Percentiles rank a stretch among this genome's conserved stretches.
phyloP scores from a whole-genome alignment of 2,113 vertebrate genomes.

The Panthera uncia region DNA sequence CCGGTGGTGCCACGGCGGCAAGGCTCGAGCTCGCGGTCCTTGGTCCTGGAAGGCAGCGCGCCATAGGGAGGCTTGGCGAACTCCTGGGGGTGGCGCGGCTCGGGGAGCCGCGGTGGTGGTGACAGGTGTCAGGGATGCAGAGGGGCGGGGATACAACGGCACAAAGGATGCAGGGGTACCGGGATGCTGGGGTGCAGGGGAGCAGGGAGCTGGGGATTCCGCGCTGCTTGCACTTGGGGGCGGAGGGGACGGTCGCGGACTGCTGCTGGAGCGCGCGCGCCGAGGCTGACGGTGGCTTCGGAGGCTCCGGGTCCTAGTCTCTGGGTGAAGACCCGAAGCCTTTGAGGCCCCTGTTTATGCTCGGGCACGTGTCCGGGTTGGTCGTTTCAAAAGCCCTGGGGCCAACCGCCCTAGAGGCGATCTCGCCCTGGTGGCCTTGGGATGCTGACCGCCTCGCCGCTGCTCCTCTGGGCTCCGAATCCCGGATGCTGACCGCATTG shows the following conservation, averaged over 20 bases:
- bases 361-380: neutral
- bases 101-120: neutral
- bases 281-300: too few species aligned
- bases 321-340: neutral
- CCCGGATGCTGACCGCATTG: too few species aligned
- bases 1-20: slow-evolving; percentile 21
- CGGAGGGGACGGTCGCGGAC: neutral
- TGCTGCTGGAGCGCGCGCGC: neutral
- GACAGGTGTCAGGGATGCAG: neutral
- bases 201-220: neutral
- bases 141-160: neutral
- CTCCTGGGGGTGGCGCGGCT: slow-evolving; percentile 69
- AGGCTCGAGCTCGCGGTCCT: slow-evolving; percentile 64
- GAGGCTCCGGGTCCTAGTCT: neutral
- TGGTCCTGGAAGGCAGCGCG: fast-evolving
- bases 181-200: too few species aligned
- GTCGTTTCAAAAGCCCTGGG: neutral
- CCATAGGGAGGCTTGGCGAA: neutral
- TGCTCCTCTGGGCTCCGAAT: neutral
- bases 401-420: neutral
- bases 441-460: too few species aligned
- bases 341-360: neutral
- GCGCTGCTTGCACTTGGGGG: too few species aligned
- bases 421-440: neutral
- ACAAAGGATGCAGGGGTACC: neutral